Percentiles rank a stretch among this genome's conserved stretches.
Evolutionary conservation across 2,113 vertebrate genomes (phyloP).

Genomic region (Axis porcinus): DNA sequence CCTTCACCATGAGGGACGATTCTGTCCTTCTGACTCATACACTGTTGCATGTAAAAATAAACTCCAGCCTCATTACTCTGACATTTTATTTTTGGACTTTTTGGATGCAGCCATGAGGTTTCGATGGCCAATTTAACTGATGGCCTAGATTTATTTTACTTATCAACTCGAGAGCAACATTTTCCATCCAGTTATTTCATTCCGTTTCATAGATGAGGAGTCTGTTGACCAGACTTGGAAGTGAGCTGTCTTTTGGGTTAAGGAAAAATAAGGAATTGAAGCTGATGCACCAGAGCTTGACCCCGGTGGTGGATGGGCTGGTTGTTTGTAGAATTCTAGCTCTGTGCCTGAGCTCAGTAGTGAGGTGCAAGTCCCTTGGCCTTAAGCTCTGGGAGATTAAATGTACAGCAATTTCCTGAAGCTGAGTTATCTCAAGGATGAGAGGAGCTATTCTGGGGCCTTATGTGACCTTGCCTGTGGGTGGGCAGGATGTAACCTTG

Average conservation of each 20-base stretch:
- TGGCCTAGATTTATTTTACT: constrained; percentile 55
- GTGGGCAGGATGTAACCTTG: constrained; percentile 52
- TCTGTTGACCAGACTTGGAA: constrained; percentile 32
- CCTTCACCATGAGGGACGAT: background rate
- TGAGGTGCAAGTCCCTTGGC: background rate
- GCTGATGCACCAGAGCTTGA: background rate
- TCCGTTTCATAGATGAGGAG: constrained; percentile 32
- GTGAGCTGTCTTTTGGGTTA: constrained; percentile 1
- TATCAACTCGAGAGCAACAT: constrained; percentile 43
- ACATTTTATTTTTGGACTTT: constrained; percentile 55
- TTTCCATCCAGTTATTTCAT: constrained; percentile 44
- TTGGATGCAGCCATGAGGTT: constrained; percentile 1
- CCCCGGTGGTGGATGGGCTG: background rate
- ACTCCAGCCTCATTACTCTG: constrained; percentile 61
- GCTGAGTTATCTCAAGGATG: constrained; percentile 42
- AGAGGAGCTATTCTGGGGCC: constrained; percentile 47
- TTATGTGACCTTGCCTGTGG: constrained; percentile 45
- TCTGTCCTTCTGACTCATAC: constrained; percentile 62
- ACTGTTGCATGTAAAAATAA: constrained; percentile 58
- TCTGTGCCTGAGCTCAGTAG: background rate
- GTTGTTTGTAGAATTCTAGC: background rate
- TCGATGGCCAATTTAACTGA: constrained; percentile 35
- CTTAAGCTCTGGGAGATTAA: constrained; percentile 50
- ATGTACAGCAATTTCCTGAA: constrained; percentile 58
- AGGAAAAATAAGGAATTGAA: constrained; percentile 2